Conservation (phyloP, 2,797 vertebrate genomes). For the Synaphobranchus kaupii region DNA sequence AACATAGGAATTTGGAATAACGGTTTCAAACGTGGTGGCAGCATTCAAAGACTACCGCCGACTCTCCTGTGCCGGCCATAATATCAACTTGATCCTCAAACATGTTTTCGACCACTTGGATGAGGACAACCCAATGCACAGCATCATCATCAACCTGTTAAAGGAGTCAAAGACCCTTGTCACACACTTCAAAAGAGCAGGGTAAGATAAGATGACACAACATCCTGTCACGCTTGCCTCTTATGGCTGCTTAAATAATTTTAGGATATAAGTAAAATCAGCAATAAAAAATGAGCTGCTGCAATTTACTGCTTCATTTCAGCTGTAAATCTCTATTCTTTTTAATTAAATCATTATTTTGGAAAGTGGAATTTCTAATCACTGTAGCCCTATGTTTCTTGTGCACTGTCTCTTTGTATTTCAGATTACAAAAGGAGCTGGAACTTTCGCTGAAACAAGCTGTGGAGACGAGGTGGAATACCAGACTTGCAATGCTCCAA, state of each 20-base stretch:
- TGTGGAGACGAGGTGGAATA: constrained; percentile 23
- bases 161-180: constrained; percentile 26
- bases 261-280: not conserved
- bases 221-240: not conserved
- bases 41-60: not conserved
- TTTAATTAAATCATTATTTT: constrained; percentile 5
- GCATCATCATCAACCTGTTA: constrained; percentile 6
- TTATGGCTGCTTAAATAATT: not conserved
- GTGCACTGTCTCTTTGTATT: constrained; percentile 9
- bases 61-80: not conserved
- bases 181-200: constrained; percentile 30
- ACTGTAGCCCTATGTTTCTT: constrained; percentile 10
- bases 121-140: constrained; percentile 18
- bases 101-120: constrained; percentile 23
- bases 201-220: not conserved
- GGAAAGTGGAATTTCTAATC: constrained; percentile 6
- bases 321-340: constrained; percentile 23
- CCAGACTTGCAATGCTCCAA: no score
- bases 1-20: constrained; percentile 9
- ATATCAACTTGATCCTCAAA: constrained; percentile 11
- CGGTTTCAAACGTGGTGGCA: not conserved
- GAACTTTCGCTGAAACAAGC: constrained; percentile 21
- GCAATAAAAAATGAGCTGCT: not conserved
- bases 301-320: not conserved
- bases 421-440: constrained; percentile 10